Conservation (phyloP, 2,113 vertebrate species). For the Micronycteris hirsuta region DNA sequence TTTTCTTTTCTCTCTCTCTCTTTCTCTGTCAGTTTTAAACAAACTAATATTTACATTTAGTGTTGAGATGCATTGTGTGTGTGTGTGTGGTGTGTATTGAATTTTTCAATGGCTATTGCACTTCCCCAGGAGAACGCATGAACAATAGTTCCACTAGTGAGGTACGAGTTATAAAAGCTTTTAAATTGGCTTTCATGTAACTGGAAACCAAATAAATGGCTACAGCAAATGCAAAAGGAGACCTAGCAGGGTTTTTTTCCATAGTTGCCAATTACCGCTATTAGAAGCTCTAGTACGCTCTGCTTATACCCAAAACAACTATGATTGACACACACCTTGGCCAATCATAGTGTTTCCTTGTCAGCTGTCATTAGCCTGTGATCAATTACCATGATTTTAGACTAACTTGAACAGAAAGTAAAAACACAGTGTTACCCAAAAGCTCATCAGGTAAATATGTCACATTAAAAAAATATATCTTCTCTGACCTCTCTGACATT, state of each 20-base stretch:
- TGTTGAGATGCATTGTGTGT: conserved; percentile 5
- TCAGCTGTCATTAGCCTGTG: conserved; percentile 75
- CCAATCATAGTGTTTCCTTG: conserved; percentile 72
- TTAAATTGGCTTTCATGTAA: conserved; percentile 74
- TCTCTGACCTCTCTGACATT: conserved; percentile 83
- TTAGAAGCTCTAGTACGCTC: conserved; percentile 60
- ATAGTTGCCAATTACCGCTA: conserved; percentile 71
- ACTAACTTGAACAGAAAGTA: conserved; percentile 72
- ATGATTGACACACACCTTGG: conserved; percentile 71
- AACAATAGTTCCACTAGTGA: conserved; percentile 72
- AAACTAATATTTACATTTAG: conserved; percentile 60
- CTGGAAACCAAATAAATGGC: conserved; percentile 72
- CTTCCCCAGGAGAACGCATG: conserved; percentile 29
- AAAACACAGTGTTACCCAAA: conserved; percentile 81
- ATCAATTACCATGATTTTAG: conserved; percentile 71
- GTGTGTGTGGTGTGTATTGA: neutral
- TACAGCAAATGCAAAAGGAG: conserved; percentile 61
- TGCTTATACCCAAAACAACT: conserved; percentile 58
- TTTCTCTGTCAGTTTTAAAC: conserved; percentile 31
- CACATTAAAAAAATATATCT: conserved; percentile 76
- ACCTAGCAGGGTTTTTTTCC: conserved; percentile 44
- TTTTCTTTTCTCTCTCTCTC: neutral
- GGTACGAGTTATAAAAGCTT: conserved; percentile 73
- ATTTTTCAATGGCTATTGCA: conserved; percentile 64
- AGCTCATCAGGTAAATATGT: conserved; percentile 82